Conservation (phyloP, 2,113 vertebrate genomes). For the Pseudorasbora parva region DNA sequence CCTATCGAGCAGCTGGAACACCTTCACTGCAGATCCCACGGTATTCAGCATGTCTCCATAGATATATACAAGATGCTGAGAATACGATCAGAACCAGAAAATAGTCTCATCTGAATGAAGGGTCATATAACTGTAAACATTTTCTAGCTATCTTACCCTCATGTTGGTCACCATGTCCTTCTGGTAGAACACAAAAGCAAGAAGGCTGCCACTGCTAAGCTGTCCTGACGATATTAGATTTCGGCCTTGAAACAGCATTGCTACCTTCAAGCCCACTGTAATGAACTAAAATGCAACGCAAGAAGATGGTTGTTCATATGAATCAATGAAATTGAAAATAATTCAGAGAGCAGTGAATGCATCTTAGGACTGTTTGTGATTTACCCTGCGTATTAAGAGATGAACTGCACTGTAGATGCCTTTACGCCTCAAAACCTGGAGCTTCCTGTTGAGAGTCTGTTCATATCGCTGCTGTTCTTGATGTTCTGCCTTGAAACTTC, state of each 20-base stretch:
- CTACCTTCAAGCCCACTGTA: slow-evolving; percentile 67
- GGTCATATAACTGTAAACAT: neutral
- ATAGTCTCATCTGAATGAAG: neutral
- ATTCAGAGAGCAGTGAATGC: neutral
- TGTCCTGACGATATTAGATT: slow-evolving; percentile 72
- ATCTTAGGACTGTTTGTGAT: neutral
- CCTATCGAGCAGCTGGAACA: slow-evolving; percentile 81
- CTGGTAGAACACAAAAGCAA: slow-evolving; percentile 89
- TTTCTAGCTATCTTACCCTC: slow-evolving; percentile 64
- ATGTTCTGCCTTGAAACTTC: slow-evolving; percentile 79
- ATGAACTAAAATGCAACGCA: slow-evolving; percentile 67
- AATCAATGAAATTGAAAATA: neutral
- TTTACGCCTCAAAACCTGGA: slow-evolving; percentile 64
- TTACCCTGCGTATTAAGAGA: slow-evolving; percentile 74
- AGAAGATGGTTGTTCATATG: neutral
- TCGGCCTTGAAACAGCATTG: slow-evolving; percentile 77
- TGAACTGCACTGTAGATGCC: slow-evolving; percentile 65
- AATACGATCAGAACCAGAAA: neutral
- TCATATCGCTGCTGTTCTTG: slow-evolving; percentile 75
- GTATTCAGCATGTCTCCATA: slow-evolving; percentile 81
- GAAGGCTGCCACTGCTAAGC: slow-evolving; percentile 75
- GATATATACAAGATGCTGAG: slow-evolving; percentile 76
- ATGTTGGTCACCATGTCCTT: slow-evolving; percentile 69
- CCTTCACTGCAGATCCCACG: slow-evolving; percentile 79
- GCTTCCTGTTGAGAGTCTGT: slow-evolving; percentile 67